phyloP scores from a whole-genome alignment of 92 coral and sea anemone species.

The Bergia sp. region DNA sequence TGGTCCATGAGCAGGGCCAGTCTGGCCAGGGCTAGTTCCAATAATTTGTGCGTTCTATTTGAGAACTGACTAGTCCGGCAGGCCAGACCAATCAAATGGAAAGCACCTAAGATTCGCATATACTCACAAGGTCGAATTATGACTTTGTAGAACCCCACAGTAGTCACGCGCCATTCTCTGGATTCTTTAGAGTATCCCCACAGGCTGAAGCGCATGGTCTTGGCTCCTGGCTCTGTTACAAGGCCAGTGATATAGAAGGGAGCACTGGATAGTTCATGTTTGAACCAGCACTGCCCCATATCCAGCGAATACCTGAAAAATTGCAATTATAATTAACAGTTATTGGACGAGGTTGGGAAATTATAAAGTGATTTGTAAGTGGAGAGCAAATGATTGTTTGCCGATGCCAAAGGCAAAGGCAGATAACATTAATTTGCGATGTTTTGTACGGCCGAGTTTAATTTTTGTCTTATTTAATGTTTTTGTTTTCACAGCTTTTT shows the following conservation, averaged over 20 bases:
- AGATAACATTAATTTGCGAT: too few species aligned
- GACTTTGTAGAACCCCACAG: conserved; percentile 64
- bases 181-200: conserved; percentile 69
- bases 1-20: too few species aligned
- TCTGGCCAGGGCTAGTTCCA: too few species aligned
- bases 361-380: too few species aligned
- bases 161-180: conserved; percentile 67
- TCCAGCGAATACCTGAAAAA: conserved; percentile 71
- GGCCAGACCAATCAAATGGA: too few species aligned
- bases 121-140: conserved; percentile 62
- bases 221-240: conserved; percentile 89
- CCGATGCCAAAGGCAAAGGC: too few species aligned
- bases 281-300: conserved; percentile 84
- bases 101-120: not conserved
- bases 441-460: too few species aligned
- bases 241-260: conserved; percentile 70
- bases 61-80: not conserved
- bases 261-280: conserved; percentile 43
- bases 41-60: too few species aligned
- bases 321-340: not conserved
- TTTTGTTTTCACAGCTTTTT: too few species aligned
- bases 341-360: too few species aligned
- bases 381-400: too few species aligned
- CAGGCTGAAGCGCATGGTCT: conserved; percentile 69
- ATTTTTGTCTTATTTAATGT: too few species aligned